Percentiles rank a stretch among this genome's conserved stretches.
Conservation (phyloP, 2,797 vertebrate species). For the Pantherophis vulpinus region DNA sequence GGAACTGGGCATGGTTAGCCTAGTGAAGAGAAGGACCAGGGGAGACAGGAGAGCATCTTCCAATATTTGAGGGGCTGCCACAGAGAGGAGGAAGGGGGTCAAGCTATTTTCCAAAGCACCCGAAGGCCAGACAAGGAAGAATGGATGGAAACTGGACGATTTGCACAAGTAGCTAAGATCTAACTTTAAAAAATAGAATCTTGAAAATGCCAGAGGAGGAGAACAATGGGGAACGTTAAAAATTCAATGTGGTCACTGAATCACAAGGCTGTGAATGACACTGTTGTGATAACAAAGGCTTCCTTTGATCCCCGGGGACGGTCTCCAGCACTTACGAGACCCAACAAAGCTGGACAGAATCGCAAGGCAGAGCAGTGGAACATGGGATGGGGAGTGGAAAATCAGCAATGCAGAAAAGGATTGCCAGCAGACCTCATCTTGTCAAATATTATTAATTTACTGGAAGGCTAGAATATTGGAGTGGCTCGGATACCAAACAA, state of each 20-base stretch:
- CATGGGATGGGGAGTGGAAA: not conserved
- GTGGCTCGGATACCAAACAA: too few species aligned
- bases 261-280: not conserved
- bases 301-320: not conserved
- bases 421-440: not conserved
- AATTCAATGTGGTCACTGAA: not conserved
- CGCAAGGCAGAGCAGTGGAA: not conserved
- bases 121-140: too few species aligned
- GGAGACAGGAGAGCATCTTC: too few species aligned
- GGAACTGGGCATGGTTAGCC: too few species aligned
- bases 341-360: not conserved
- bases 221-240: not conserved
- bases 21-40: too few species aligned
- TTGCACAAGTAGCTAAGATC: not conserved
- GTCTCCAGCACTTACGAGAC: not conserved
- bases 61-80: too few species aligned
- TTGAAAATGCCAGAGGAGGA: not conserved
- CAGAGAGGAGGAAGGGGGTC: too few species aligned
- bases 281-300: not conserved
- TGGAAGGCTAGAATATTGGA: not conserved
- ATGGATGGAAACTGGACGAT: not conserved
- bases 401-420: not conserved
- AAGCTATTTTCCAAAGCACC: too few species aligned
- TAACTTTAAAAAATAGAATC: not conserved
- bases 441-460: not conserved